Evolutionary conservation across 2,797 vertebrate genomes (phyloP), one percentile per base, ranked within the genome.

Genomic region (Smutsia temminckii): DNA sequence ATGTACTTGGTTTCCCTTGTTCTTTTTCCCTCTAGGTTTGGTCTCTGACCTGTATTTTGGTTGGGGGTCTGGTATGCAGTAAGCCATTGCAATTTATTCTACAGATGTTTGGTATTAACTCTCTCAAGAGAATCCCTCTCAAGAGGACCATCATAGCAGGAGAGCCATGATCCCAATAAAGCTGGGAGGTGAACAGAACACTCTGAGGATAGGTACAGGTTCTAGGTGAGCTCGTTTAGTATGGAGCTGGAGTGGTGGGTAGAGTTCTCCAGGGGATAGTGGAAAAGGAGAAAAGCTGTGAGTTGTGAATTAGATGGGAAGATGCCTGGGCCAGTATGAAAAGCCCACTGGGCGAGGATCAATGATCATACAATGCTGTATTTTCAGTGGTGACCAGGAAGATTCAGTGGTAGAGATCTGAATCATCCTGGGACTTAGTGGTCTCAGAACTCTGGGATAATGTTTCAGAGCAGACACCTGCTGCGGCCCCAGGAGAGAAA

Each of bases 391-490:
- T 18, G 51, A 89, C 46, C 72, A 79, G 68, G 20, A 57, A 46
- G 46, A 46, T 46, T 46, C 9, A 46, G 46, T 88, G 57, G 23
- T 23, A 79, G 92, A 89, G 71, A 93, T 94, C 81, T 71, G n/a
- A 85, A 89, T 95, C 23, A 40, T 77, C 23, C 6, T 37, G 32
- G 16, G n/a, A 32, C 61, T 25, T 21, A 75, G 6, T 61, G 91
- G 25, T 63, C 75, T 75, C 37, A 66, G 79, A 92, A 51, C 25
- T 59, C 78, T 84, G 63, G 6, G 75, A 77, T 2, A 12, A 84
- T 91, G 69, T 27, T 40, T 85, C 81, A 61, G 53, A 86, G 77
- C n/a, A 90, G 93, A 92, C 25, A 74, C 89, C 77, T 90, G 29
- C 79, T 96, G 92, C 80, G 80, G 14, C 51, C 32, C 89, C 85